Evolutionary conservation across 2,113 vertebrate species (phyloP).

Genomic region (Perccottus glenii): DNA sequence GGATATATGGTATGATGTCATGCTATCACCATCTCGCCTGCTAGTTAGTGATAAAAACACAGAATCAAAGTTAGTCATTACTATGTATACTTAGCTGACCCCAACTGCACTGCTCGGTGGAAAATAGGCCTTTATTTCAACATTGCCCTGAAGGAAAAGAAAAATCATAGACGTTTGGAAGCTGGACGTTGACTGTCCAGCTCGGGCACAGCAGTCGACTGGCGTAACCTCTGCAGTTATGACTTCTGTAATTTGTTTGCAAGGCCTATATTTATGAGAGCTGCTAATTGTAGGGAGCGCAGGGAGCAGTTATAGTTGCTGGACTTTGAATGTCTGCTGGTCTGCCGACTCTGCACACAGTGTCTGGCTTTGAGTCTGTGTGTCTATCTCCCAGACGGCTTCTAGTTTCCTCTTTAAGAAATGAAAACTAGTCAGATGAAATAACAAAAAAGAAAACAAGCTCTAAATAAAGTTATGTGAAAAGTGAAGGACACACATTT

Average conservation of each 20-base stretch:
- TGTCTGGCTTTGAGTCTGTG: slow-evolving; percentile 33
- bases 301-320: slow-evolving; percentile 61
- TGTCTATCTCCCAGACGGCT: slow-evolving; percentile 15
- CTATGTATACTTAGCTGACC: neutral
- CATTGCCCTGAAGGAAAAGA: slow-evolving; percentile 22
- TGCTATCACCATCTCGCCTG: neutral
- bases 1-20: too few relatives aligned
- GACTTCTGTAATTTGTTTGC: slow-evolving; percentile 79
- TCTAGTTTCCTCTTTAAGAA: neutral
- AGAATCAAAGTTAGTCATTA: neutral
- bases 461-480: too few relatives aligned
- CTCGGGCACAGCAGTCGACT: slow-evolving; percentile 53
- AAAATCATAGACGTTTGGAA: slow-evolving; percentile 10
- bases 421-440: neutral
- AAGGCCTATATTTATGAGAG: slow-evolving; percentile 77
- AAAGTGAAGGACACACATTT: too few relatives aligned
- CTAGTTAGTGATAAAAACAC: neutral
- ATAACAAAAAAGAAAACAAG: too few relatives aligned
- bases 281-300: slow-evolving; percentile 78
- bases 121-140: slow-evolving; percentile 37
- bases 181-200: slow-evolving; percentile 48
- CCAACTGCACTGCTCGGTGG: neutral
- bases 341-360: slow-evolving; percentile 49
- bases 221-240: slow-evolving; percentile 59
- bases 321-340: slow-evolving; percentile 73